Evolutionary conservation across 2,797 vertebrate species (phyloP), one percentile per base, ranked within the genome.

Genomic region (Siniperca scherzeri): DNA sequence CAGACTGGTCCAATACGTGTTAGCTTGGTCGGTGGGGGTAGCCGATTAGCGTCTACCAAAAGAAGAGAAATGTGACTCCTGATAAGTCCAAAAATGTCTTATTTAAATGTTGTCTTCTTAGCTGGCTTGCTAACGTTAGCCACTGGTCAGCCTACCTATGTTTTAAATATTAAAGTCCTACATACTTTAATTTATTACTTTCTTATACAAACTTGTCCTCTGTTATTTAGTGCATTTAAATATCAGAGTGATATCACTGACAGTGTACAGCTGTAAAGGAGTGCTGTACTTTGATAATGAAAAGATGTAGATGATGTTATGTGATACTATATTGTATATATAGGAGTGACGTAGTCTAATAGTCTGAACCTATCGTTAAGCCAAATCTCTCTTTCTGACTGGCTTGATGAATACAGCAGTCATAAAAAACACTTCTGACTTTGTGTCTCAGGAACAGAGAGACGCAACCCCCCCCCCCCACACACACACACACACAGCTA

Each of bases 371-470:
- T 38, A 40, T n/a, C 4, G 33, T 57, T 2, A n/a, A 30, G 1
- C 33, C 25, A 42, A 50, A 52, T 38, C 46, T 55, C 5, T 25
- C 2, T 22, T 13, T 50, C 14, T 62, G 33, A 66, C 48, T 33
- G 57, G 53, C 22, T 42, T n/a, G 9, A 57, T 64, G 52, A 52
- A 65, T 25, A 21, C n/a, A 77, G 36, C 21, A 59, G 14, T 57
- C 12, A 67, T 42, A 61, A 83, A 65, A 44, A 73, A 79, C 16
- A 77, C 40, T 65, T 57, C 40, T 25, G 11, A 40, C 78, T 83
- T 56, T 74, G 27, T 77, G 27, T 59, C 36, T 71, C 22, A 69
- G 36, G 16, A 77, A 74, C 62, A 78, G 3, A 74, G 16, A 50
- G 25, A 30, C 27, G 2, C 27, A 2, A 27, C 27, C 21, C 16